Evolutionary conservation across 2,797 vertebrate genomes (phyloP), one percentile per base, ranked within the genome.

Genomic region (Eupleurogrammus muticus): DNA sequence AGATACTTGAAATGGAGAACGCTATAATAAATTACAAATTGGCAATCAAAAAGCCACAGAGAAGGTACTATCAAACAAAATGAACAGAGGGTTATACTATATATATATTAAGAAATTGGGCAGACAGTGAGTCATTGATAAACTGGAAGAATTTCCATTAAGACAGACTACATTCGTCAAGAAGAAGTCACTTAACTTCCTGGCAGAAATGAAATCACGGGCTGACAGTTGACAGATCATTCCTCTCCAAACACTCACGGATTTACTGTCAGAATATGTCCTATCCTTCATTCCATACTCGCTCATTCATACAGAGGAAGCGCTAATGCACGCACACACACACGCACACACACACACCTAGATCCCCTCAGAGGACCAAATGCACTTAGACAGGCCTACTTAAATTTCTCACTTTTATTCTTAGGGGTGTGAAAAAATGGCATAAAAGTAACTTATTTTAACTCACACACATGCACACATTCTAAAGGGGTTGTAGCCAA

Each of bases 181-280:
- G 81, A 79, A 83, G 66, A 67, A 70, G 68, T 76, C 72, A 63
- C 52, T 75, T 79, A 64, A 83, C 64, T 77, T 78, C 17, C n/a
- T 69, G 71, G 59, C 71, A 70, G 56, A 77, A 83, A 77, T 78
- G 56, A 77, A 83, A 77, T 78, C 77, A 74, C 53, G 62, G 28
- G 12, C 67, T 78, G 82, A 86, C 83, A 76, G 64, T 5, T 86
- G 83, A 86, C 74, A 38, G 71, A 84, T 82, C 28, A 61, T 24
- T 62, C 56, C 57, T 83, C 82, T 88, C 38, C 77, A 73, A 80
- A 77, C 72, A 56, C 59, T 58, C 47, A 67, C 10, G 1, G 62
- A 71, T 70, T 73, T 75, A 82, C 54, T 28, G 11, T 79, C 66
- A 73, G 44, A 64, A 55, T 67, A 20, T 53, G 63, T 60, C 48